Percentiles rank a stretch among this genome's conserved stretches.
Conservation (phyloP, 1,140 invertebrate genomes). For the Drosophila sulfurigaster region DNA sequence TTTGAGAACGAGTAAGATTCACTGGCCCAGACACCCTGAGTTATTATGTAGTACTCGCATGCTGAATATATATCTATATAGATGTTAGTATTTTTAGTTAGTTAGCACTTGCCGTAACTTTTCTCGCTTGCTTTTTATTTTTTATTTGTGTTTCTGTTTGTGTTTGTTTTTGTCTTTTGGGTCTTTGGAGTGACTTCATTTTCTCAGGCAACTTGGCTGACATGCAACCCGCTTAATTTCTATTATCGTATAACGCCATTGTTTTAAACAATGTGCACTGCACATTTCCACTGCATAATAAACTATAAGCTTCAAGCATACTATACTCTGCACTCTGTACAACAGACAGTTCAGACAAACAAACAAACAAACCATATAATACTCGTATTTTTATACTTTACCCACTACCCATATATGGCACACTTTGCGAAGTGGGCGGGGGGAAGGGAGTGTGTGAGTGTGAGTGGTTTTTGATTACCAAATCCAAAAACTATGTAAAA, state of each 20-base stretch:
- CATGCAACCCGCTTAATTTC: constrained; percentile 76
- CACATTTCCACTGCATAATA: constrained; percentile 77
- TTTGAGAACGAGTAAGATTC: constrained; percentile 75
- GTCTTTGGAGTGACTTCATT: constrained; percentile 70
- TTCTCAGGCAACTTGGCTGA: constrained; percentile 67
- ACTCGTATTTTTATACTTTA: constrained; percentile 25
- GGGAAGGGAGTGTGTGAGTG: neutral
- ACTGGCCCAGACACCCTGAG: constrained; percentile 39
- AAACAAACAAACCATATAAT: constrained; percentile 32
- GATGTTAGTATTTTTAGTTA: constrained; percentile 42
- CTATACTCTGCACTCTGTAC: neutral
- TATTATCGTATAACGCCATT: constrained; percentile 80
- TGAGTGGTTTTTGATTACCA: constrained; percentile 62
- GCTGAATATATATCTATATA: constrained; percentile 57
- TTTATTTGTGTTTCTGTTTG: constrained; percentile 28
- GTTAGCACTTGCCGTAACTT: constrained; percentile 77
- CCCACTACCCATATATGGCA: constrained; percentile 42
- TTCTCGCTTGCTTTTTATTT: constrained; percentile 55
- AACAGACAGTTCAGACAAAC: constrained; percentile 6
- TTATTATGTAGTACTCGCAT: constrained; percentile 44
- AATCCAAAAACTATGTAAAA: constrained; percentile 54
- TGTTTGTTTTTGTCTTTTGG: constrained; percentile 22
- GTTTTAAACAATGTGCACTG: constrained; percentile 68
- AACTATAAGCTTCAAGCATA: constrained; percentile 35
- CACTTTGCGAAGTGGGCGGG: constrained; percentile 32